These are phyloP conservation scores for Macrostomum lignano DNA, from an alignment of 1,140 invertebrate genomes.

Conservation along the genomic window DNA sequence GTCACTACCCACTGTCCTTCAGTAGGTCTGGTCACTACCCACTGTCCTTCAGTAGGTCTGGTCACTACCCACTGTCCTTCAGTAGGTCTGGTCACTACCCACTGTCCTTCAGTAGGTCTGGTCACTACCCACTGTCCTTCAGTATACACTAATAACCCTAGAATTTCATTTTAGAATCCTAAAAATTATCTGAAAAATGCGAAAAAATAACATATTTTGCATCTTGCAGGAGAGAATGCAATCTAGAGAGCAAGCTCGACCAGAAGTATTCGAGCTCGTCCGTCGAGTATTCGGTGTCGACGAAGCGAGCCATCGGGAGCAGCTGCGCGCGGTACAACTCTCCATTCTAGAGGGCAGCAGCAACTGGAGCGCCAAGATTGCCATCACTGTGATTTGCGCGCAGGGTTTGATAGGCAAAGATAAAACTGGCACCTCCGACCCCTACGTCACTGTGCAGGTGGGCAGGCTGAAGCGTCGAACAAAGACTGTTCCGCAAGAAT, in stretches of 20 bases:
- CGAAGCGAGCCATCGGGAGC: conserved; percentile 35
- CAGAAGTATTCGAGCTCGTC: conserved; percentile 94
- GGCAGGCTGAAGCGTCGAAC: conserved; percentile 96
- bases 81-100: too few species aligned
- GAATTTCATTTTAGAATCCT: too few species aligned
- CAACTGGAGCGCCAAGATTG: conserved; percentile 99
- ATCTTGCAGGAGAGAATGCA: conserved; percentile 97
- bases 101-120: too few species aligned
- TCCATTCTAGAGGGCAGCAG: conserved; percentile 93
- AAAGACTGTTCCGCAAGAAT: conserved; percentile 87
- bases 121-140: too few species aligned
- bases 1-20: too few species aligned
- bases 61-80: too few species aligned
- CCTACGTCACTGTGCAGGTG: conserved; percentile 97
- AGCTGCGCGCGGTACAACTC: conserved; percentile 80
- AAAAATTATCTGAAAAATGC: too few species aligned
- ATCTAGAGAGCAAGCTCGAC: conserved; percentile 73
- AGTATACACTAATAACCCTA: too few species aligned
- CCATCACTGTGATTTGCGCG: conserved; percentile 67
- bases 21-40: too few species aligned
- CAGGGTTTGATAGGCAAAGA: conserved; percentile 98
- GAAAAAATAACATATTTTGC: too few species aligned
- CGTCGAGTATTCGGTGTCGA: conserved; percentile 13
- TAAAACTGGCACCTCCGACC: conserved; percentile 96
- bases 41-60: too few species aligned